These are phyloP conservation scores for Drymodes brunneopygia DNA, from an alignment of 2,113 vertebrate species.

Conservation along the genomic window DNA sequence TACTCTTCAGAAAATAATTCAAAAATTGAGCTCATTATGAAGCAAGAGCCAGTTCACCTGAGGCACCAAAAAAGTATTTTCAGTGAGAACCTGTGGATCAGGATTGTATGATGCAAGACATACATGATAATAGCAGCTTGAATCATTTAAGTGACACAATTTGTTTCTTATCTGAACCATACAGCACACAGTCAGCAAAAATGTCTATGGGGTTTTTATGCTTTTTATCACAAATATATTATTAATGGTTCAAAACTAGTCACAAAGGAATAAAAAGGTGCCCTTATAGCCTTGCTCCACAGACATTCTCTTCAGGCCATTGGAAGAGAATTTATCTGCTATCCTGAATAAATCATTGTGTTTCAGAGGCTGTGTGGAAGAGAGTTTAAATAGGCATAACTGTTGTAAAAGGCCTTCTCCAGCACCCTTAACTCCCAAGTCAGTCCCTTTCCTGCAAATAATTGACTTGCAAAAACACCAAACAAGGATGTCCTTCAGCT, in stretches of 20 bases:
- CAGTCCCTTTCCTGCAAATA: background rate
- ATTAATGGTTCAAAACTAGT: background rate
- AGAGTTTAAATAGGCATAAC: background rate
- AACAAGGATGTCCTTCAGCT: background rate
- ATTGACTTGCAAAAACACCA: background rate
- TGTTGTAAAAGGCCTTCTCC: background rate
- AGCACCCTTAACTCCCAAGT: background rate
- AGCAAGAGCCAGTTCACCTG: background rate
- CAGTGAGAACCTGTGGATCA: background rate
- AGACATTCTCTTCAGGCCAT: background rate
- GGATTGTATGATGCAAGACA: background rate
- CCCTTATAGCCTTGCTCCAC: background rate
- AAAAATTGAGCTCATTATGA: background rate
- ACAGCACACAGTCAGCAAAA: background rate
- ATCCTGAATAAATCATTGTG: background rate
- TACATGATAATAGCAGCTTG: background rate
- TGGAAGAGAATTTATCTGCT: background rate
- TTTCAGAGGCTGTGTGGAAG: background rate
- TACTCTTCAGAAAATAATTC: background rate
- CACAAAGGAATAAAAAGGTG: background rate
- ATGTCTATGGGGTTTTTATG: background rate
- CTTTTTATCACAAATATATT: background rate
- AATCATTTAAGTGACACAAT: background rate
- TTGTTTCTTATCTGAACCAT: constrained; percentile 15
- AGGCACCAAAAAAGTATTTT: background rate